A percentile compares a stretch with the other conserved stretches of the same genome.
These are phyloP conservation scores for Folsomia manolachei DNA, from an alignment of 2,888 invertebrate species.

Conservation along the genomic window DNA sequence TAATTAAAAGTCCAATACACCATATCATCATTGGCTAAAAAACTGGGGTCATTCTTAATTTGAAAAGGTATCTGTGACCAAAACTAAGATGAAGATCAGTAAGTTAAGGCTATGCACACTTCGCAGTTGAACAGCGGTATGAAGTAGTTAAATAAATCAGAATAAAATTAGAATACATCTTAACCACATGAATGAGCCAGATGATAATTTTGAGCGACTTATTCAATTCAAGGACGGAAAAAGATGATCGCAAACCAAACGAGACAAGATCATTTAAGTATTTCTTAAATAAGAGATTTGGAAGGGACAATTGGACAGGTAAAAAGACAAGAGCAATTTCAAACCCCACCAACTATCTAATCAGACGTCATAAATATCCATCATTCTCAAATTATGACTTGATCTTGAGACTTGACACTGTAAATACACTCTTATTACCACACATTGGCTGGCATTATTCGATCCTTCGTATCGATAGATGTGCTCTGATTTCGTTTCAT, in stretches of 20 bases:
- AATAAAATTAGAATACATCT: background rate
- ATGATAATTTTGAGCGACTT: background rate
- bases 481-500: background rate
- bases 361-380: background rate
- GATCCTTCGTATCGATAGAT: too few relatives aligned
- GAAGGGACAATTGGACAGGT: constrained; percentile 6
- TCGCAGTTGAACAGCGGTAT: background rate
- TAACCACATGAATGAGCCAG: background rate
- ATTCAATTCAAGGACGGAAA: background rate
- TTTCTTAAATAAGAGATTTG: background rate
- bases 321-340: constrained; percentile 5
- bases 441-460: too few relatives aligned
- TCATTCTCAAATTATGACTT: background rate
- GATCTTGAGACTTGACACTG: background rate
- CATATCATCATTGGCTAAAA: background rate
- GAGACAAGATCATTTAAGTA: background rate
- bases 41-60: background rate
- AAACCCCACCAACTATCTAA: background rate
- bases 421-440: background rate
- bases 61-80: background rate
- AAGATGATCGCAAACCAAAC: background rate
- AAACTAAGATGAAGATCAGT: background rate
- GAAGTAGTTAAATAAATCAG: background rate
- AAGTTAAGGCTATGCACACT: background rate
- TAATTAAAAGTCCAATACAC: background rate